Percentiles rank a stretch among this genome's conserved stretches.
These are phyloP conservation scores for Dolichallabes microphthalmus DNA, from an alignment of 2,113 vertebrate genomes.

Conservation along the genomic window DNA sequence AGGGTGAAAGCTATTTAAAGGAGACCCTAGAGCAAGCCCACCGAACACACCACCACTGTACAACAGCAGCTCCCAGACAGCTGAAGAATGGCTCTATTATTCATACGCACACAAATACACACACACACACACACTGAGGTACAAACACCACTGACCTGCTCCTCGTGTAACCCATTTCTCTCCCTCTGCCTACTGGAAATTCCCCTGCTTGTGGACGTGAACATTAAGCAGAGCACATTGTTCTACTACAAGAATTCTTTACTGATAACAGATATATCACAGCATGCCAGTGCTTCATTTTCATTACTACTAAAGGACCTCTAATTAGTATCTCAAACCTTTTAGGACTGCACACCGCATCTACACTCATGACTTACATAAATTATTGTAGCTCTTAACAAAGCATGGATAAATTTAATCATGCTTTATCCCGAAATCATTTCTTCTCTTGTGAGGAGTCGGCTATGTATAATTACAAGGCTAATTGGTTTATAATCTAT, in stretches of 20 bases:
- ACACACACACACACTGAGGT: constrained; percentile 15
- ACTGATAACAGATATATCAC: constrained; percentile 25
- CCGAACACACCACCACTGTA: constrained; percentile 60
- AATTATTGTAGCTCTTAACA: constrained; percentile 40
- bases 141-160: constrained; percentile 53
- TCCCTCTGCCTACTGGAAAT: constrained; percentile 38
- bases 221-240: constrained; percentile 36
- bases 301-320: constrained; percentile 31
- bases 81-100: constrained; percentile 75
- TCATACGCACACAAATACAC: constrained; percentile 53
- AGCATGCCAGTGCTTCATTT: constrained; percentile 8
- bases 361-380: constrained; percentile 28
- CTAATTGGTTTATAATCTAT: constrained; percentile 52
- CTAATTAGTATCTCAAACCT: constrained; percentile 39
- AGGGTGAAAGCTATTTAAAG: constrained; percentile 54
- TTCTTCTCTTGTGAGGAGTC: constrained; percentile 12
- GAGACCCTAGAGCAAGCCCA: constrained; percentile 58
- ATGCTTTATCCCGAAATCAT: constrained; percentile 30
- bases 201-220: constrained; percentile 27
- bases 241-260: constrained; percentile 25
- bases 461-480: constrained; percentile 36
- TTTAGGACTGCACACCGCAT: constrained; percentile 27
- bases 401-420: constrained; percentile 48
- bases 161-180: constrained; percentile 40
- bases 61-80: constrained; percentile 53